phyloP scores from a whole-genome alignment of 2,888 invertebrate species.

The Acanthosepion esculentum region DNA sequence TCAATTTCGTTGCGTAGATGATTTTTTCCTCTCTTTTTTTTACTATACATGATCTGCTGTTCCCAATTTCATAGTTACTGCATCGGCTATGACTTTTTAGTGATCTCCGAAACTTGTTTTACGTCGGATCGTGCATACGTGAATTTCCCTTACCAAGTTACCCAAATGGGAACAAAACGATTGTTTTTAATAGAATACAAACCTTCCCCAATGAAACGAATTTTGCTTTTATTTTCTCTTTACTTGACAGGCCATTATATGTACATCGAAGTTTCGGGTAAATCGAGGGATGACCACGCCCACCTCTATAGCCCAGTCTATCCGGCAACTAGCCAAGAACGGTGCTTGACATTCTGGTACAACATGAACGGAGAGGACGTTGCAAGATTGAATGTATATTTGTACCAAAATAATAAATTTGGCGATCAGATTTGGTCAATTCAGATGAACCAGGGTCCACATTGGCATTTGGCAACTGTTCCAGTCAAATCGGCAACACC shows the following conservation, averaged over 20 bases:
- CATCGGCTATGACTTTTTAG: no score
- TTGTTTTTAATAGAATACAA: no score
- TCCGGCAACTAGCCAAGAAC: conserved; percentile 46
- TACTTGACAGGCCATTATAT: conserved; percentile 56
- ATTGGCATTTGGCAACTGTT: conserved; percentile 66
- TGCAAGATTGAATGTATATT: conserved; percentile 66
- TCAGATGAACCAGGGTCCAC: conserved; percentile 62
- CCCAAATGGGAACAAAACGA: no score
- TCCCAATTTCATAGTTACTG: no score
- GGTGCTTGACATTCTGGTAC: conserved; percentile 64
- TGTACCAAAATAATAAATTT: conserved; percentile 53
- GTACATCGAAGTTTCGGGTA: conserved; percentile 63
- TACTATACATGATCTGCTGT: no score
- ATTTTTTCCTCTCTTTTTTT: no score
- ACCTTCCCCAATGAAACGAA: no score
- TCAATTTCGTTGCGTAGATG: no score
- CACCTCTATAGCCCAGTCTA: conserved; percentile 58
- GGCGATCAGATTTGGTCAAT: conserved; percentile 64
- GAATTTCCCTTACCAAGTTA: no score
- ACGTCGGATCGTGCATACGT: no score
- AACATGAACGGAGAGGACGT: conserved; percentile 68
- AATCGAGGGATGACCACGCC: conserved; percentile 62
- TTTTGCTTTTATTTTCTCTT: not conserved
- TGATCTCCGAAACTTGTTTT: no score
- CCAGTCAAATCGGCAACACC: conserved; percentile 59